Conservation (phyloP, 1,140 invertebrate species). For the Apolygus lucorum region DNA sequence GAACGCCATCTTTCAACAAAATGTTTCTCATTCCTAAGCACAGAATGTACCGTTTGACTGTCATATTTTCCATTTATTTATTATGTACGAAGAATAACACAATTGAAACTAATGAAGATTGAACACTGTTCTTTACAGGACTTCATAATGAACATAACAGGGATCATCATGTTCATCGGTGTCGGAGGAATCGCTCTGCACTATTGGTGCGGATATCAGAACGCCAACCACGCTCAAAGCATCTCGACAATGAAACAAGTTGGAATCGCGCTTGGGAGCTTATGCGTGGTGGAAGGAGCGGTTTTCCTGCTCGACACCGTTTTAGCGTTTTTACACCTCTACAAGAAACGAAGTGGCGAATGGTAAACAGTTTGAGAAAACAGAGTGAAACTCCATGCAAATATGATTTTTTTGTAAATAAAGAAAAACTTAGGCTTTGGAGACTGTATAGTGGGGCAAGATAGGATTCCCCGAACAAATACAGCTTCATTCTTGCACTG, state of each 20-base stretch:
- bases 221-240: slow-evolving; percentile 59
- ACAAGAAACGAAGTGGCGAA: slow-evolving; percentile 38
- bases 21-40: no score
- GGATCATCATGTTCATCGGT: slow-evolving; percentile 69
- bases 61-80: no score
- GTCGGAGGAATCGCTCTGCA: slow-evolving; percentile 74
- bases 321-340: slow-evolving; percentile 60
- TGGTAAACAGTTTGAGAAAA: background rate
- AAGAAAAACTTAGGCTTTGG: no score
- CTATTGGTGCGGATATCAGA: slow-evolving; percentile 75
- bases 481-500: no score
- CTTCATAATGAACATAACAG: slow-evolving; percentile 77
- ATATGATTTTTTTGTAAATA: no score
- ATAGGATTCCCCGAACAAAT: no score
- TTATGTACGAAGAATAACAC: no score
- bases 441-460: no score
- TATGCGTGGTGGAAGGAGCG: slow-evolving; percentile 67
- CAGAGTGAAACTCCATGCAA: no score
- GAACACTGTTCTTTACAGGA: slow-evolving; percentile 48
- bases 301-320: slow-evolving; percentile 67
- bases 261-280: slow-evolving; percentile 64
- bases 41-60: no score
- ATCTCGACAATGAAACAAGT: slow-evolving; percentile 61
- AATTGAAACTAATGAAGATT: no score
- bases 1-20: no score